Percentiles rank a stretch among this genome's conserved stretches.
Evolutionary conservation across 1,140 invertebrate genomes (phyloP).

Genomic region (Tetraneura akinire): DNA sequence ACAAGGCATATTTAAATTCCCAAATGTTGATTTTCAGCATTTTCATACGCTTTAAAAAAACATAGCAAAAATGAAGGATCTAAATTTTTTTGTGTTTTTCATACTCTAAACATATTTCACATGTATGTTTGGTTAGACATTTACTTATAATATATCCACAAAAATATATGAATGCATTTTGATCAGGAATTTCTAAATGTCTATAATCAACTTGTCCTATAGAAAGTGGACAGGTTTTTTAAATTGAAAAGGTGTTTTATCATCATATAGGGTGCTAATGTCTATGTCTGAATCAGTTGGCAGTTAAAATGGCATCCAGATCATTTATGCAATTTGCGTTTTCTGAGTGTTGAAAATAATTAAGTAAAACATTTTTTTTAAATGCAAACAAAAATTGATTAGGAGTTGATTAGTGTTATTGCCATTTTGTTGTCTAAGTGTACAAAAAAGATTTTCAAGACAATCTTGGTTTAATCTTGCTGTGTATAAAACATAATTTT

Average conservation of each 20-base stretch:
- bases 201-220: slow-evolving; percentile 4
- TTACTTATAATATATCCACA: not conserved
- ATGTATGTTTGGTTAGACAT: not conserved
- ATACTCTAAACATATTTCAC: not conserved
- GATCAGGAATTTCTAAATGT: slow-evolving; percentile 1
- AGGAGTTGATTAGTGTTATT: slow-evolving; percentile 1
- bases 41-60: not conserved
- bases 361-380: not conserved
- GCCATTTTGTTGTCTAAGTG: not conserved
- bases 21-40: not conserved
- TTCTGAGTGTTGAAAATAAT: no score
- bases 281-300: not conserved
- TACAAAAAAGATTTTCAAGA: slow-evolving; percentile 17
- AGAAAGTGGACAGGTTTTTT: not conserved
- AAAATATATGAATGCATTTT: no score
- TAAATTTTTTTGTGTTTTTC: not conserved
- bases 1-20: slow-evolving; percentile 5
- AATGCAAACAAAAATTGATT: not conserved
- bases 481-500: slow-evolving; percentile 14
- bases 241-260: not conserved
- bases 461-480: not conserved
- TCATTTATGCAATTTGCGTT: not conserved
- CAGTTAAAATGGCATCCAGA: not conserved
- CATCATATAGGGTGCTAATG: not conserved
- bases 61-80: not conserved